phyloP scores from a whole-genome alignment of 2,888 invertebrate species.

The Parthenolecanium corni region DNA sequence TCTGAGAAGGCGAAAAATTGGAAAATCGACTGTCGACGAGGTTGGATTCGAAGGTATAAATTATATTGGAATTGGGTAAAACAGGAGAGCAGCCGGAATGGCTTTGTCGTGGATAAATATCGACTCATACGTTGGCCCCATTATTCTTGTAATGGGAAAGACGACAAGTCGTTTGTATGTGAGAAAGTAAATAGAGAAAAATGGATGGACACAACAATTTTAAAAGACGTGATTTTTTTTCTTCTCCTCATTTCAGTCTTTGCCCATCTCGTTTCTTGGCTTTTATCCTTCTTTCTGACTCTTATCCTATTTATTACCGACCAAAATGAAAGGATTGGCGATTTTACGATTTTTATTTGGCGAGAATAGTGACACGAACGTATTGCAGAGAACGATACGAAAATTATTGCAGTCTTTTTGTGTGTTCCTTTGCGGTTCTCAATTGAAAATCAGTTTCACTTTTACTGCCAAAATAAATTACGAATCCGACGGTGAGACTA shows the following conservation, averaged over 20 bases:
- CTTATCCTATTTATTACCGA: too few relatives aligned
- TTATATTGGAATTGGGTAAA: conserved; percentile 17
- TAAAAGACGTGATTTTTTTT: background rate
- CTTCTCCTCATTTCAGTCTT: background rate
- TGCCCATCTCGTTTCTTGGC: background rate
- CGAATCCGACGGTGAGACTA: too few relatives aligned
- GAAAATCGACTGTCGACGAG: conserved; percentile 4
- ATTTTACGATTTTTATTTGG: too few relatives aligned
- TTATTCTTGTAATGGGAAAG: conserved; percentile 22
- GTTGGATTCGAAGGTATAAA: conserved; percentile 16
- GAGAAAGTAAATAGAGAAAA: conserved; percentile 19
- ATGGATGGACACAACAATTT: conserved; percentile 5
- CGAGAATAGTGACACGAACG: too few relatives aligned
- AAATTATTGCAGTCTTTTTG: too few relatives aligned
- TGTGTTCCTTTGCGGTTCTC: too few relatives aligned
- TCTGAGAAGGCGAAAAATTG: background rate
- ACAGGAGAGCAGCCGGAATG: conserved; percentile 8
- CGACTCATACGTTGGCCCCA: conserved; percentile 20
- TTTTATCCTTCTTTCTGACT: background rate
- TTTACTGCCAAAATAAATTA: too few relatives aligned
- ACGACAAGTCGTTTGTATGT: conserved; percentile 23
- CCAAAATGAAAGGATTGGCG: too few relatives aligned
- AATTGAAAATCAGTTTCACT: too few relatives aligned
- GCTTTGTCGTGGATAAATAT: conserved; percentile 21
- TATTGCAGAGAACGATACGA: too few relatives aligned